Percentiles rank a stretch among this genome's conserved stretches.
phyloP scores from a whole-genome alignment of 2,888 invertebrate genomes.

The Brachyptera risi region DNA sequence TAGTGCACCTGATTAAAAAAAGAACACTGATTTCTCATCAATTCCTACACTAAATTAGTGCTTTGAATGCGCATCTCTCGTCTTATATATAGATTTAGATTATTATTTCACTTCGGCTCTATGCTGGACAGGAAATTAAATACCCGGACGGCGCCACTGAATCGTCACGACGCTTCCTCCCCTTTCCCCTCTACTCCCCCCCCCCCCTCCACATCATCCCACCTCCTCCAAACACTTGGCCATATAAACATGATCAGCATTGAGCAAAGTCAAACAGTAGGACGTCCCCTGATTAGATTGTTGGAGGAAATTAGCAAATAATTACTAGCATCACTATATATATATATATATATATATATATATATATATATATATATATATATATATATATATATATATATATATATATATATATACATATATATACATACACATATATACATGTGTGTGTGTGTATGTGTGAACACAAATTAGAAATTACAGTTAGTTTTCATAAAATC shows the following conservation, averaged over 20 bases:
- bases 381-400: background rate
- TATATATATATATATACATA: background rate
- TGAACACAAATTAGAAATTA: no score
- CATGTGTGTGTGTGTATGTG: no score
- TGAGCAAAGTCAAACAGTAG: conserved; percentile 13
- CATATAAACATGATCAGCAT: no score
- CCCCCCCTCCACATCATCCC: background rate
- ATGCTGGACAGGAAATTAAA: conserved; percentile 4
- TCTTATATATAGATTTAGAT: no score
- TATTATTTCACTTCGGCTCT: no score
- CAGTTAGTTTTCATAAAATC: no score
- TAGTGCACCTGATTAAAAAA: no score
- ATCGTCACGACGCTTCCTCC: background rate
- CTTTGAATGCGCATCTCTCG: no score
- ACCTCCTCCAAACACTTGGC: background rate
- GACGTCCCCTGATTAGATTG: background rate
- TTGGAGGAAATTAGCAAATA: conserved; percentile 8
- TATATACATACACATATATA: background rate
- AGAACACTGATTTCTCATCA: no score
- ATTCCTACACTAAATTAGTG: no score
- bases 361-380: background rate
- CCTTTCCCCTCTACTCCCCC: background rate
- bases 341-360: no score
- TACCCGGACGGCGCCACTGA: background rate
- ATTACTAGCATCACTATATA: no score